Percentiles rank a stretch among this genome's conserved stretches.
Evolutionary conservation across 2,113 vertebrate genomes (phyloP).

Genomic region (mouse (Mus musculus)): GRCm39 chr4:123059501-123060000

Average conservation of each 20-base stretch:
- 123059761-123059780: background rate
- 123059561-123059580: background rate
- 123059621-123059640: background rate
- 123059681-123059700: background rate
- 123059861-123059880: background rate
- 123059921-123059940: background rate
- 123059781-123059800: background rate
- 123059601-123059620: too few relatives aligned
- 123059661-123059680: background rate
- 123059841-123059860: background rate
- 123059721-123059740: background rate
- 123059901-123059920: background rate
- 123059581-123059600: background rate
- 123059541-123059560: too few relatives aligned
- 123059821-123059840: background rate
- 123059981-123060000: background rate
- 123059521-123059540: background rate
- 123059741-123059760: background rate
- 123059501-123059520: too few relatives aligned
- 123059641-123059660: background rate
- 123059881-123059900: background rate
- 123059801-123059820: background rate
- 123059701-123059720: background rate
- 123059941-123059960: background rate
- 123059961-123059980: background rate